phyloP scores from a whole-genome alignment of 1,140 invertebrate genomes.

The Thalassaphorura encarpata region DNA sequence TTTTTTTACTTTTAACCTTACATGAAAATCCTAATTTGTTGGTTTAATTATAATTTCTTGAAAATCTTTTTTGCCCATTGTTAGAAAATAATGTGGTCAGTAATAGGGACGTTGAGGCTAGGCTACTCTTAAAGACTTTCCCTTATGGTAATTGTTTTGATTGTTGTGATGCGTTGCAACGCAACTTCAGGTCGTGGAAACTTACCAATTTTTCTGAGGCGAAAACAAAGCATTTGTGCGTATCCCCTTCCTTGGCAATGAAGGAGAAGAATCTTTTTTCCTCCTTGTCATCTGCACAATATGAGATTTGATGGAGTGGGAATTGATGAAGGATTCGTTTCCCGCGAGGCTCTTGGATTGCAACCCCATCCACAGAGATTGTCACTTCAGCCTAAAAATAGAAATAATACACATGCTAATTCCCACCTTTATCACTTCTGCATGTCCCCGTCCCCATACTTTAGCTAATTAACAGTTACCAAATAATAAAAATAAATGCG shows the following conservation, averaged over 20 bases:
- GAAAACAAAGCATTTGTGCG: slow-evolving; percentile 91
- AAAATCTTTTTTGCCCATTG: not conserved
- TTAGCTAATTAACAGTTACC: not conserved
- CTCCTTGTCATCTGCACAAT: slow-evolving; percentile 95
- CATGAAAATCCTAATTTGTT: too few relatives aligned
- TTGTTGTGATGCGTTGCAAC: too few relatives aligned
- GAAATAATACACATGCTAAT: slow-evolving; percentile 2
- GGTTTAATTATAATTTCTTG: too few relatives aligned
- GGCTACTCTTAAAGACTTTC: too few relatives aligned
- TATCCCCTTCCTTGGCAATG: slow-evolving; percentile 85
- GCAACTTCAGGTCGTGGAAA: too few relatives aligned
- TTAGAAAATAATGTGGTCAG: too few relatives aligned
- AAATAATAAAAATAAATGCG: not conserved
- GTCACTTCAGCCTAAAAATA: slow-evolving; percentile 36
- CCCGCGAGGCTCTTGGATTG: slow-evolving; percentile 70
- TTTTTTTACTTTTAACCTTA: too few relatives aligned
- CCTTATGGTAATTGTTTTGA: too few relatives aligned
- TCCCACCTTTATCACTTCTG: too few relatives aligned
- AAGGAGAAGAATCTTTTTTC: slow-evolving; percentile 96
- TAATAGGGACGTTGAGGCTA: too few relatives aligned
- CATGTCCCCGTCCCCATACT: too few relatives aligned
- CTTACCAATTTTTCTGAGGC: slow-evolving; percentile 81
- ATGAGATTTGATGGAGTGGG: slow-evolving; percentile 92
- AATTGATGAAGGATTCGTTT: slow-evolving; percentile 77
- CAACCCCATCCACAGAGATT: slow-evolving; percentile 73